Base-by-base conservation (phyloP, 2,113 vertebrate species). In the Sterrhoptilus dennistouni region DNA sequence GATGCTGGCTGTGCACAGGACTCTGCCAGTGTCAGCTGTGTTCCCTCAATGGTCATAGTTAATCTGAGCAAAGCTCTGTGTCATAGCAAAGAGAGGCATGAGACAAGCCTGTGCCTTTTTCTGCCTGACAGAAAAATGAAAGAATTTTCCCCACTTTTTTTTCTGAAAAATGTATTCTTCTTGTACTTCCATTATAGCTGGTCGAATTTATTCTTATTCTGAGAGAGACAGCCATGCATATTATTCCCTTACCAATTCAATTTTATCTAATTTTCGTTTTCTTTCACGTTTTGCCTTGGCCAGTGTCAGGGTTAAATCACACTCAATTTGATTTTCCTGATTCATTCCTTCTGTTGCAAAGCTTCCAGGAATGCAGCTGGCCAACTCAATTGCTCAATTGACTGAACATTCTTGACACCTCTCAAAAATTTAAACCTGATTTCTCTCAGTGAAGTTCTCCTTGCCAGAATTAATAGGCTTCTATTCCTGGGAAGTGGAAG, bases 331-430 rank as follows among this genome's bases (percentile, higher is more conserved):
- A 56, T 89, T 89, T 93, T 89, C 64, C 74, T 89, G 90, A 92
- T 94, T 92, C 29, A 68, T 94, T 94, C 69, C 74, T 87, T 87
- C 74, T 89, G 77, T 84, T 91, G 83, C 83, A 87, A 79, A 91
- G 69, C 91, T 89, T 95, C 72, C 74, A 95, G 75, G 56, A 91
- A 90, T 92, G 83, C n/a, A 52, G 35, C 29, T 88, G 89, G 72
- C 14, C 2, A 84, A 76, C 36, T 78, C 6, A 4, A 8, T 61
- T 82, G 65, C 56, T 95, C 69, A 82, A 36, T 19, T 89, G 80
- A 81, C 69, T 95, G 77, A 84, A 91, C 57, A 36, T 84, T 95
- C 87, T 89, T 89, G 91, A 91, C 77, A 85, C 77, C 44, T 89
- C 60, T 93, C 56, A 60, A 44, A 90, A 70, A 52, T 57, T 91